Evolutionary conservation across 2,797 vertebrate genomes (phyloP), one percentile per base, ranked within the genome.

Genomic region (Pteropus rufus): DNA sequence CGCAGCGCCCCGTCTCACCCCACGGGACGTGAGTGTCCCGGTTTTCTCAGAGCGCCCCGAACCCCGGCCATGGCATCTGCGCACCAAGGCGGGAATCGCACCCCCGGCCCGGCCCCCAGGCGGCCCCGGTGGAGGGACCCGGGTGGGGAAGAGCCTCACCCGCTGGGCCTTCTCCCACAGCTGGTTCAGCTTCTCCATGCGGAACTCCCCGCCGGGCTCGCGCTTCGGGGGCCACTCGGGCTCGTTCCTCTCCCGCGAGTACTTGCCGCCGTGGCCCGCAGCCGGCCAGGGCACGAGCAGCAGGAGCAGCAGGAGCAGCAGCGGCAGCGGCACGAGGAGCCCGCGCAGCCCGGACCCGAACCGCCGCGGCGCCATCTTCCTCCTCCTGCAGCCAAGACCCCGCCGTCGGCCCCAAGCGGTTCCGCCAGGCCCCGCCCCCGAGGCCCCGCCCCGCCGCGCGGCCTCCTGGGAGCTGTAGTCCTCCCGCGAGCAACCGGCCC

Each of bases 111-210:
- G 46, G 72, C 14, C 23, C 54, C 21, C 52, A 31, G 85, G 5
- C 12, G 46, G 44, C 36, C 62, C 31, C 14, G 29, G 21, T 3
- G 19, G 31, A 7, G 31, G 46, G 14, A 14, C 44, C 46, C 46
- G 46, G 46, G 46, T 4, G 46, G 44, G 46, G 46, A 46, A 46
- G 12, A 3, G 46, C 46, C 99, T 98, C 98, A 99, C 99, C 99
- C 99, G 96, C 96, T 98, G 98, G 5, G 99, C 99, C 98, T 99
- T 99, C 98, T 99, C 99, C 99, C 99, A 99, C 64, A 99, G 97
- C 98, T 99, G 99, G 98, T 99, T 99, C 70, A 99, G 98, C 97
- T 98, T 99, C 56, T 99, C 99, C 90, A 99, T 98, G 72, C 99
- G 99, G 98, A 99, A 99, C 97, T 99, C 99, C 29, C 94, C 97